Evolutionary conservation across 2,888 invertebrate species (phyloP), one percentile per base, ranked within the genome.

Genomic region (Fissipunctia ypsillon): DNA sequence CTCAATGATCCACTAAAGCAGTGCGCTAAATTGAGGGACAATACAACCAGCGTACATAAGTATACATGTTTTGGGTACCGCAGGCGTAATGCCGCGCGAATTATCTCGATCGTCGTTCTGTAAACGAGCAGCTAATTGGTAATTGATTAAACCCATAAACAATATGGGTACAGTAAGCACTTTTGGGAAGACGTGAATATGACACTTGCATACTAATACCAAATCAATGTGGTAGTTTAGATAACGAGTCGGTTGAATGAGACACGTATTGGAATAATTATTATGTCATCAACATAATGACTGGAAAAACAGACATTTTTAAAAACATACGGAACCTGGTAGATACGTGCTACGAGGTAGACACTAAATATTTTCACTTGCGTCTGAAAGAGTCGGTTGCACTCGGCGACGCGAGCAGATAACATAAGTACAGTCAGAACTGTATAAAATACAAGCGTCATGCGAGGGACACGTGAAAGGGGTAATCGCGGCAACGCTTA

Each of bases 401-500:
- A 84, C 85, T 76, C 88, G 84, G 90, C 87, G 88, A 82, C 84
- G 88, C 48, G 45, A 14, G 78, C 87, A 90, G 89, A 89, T 92
- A 91, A 92, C 90, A 92, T 90, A 91, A 57, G 76, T 74, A 80
- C 75, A 79, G 75, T 69, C 73, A 80, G 61, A 69, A 57, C 63
- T 38, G 78, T 78, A 92, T 93, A 92, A 94, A 94, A 94, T 94
- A 94, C 94, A 94, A 93, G 93, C 91, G 88, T 90, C 84, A 88
- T 88, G 90, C 90, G 89, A 72, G 66, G 64, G 61, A 57, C 61
- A 45, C 68, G 67, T 78, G 76, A 81, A 91, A 94, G 93, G 91
- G 93, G 93, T 94, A 94, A 95, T 94, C 93, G 94, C 92, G 91
- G 91, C 89, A 89, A 87, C 87, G 88, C 87, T 89, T 83, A 93